Percentiles rank a stretch among this genome's conserved stretches.
Conservation (phyloP, 1,140 invertebrate genomes). For the Berghia stephanieae region DNA sequence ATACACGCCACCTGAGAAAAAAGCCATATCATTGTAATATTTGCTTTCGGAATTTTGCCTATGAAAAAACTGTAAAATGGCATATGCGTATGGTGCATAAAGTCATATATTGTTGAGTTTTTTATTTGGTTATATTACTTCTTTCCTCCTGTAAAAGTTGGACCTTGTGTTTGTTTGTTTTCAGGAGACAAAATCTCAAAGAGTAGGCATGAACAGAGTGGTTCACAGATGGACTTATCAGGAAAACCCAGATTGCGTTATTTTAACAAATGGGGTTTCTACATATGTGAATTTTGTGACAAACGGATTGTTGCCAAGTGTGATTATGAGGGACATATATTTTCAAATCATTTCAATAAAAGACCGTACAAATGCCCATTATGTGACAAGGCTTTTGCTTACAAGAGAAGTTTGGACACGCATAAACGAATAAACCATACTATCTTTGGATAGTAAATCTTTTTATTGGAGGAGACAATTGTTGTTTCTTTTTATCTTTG, state of each 20-base stretch:
- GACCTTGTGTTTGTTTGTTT: too few relatives aligned
- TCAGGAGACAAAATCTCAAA: too few relatives aligned
- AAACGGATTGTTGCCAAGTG: conserved; percentile 5
- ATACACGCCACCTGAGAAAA: conserved; percentile 32
- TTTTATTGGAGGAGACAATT: not conserved
- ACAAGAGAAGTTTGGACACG: conserved; percentile 29
- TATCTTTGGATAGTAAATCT: not conserved
- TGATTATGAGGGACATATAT: conserved; percentile 30
- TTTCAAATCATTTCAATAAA: not conserved
- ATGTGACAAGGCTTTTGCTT: conserved; percentile 29
- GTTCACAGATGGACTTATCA: too few relatives aligned
- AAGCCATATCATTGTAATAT: conserved; percentile 31
- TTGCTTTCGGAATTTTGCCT: conserved; percentile 34
- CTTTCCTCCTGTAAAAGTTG: too few relatives aligned
- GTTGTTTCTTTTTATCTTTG: not conserved
- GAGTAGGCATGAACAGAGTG: too few relatives aligned
- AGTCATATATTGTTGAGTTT: not conserved
- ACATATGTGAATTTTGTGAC: conserved; percentile 27
- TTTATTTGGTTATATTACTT: too few relatives aligned
- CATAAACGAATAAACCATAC: conserved; percentile 14
- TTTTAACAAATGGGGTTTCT: too few relatives aligned
- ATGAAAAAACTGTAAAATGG: conserved; percentile 26
- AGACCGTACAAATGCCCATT: conserved; percentile 18
- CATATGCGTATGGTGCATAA: conserved; percentile 12
- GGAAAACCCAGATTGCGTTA: too few relatives aligned